phyloP scores from a whole-genome alignment of 2,888 invertebrate genomes.

The Micoletzkya japonica region DNA sequence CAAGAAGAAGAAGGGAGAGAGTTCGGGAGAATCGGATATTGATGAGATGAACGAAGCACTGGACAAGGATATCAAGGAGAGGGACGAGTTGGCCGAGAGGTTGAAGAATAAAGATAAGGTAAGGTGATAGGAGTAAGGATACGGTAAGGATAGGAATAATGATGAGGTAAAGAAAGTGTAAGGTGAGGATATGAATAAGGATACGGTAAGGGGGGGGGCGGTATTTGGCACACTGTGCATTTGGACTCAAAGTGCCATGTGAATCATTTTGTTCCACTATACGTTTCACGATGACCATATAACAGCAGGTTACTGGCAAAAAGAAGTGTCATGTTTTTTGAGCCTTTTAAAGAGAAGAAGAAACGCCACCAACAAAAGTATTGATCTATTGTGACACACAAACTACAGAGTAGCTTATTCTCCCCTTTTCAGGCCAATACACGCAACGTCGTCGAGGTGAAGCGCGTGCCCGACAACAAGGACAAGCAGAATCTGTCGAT shows the following conservation, averaged over 20 bases:
- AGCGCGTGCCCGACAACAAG: constrained; percentile 66
- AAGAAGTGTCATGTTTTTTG: too few relatives aligned
- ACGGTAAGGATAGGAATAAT: too few relatives aligned
- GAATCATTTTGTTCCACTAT: too few relatives aligned
- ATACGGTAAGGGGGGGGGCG: too few relatives aligned
- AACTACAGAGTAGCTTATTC: background rate
- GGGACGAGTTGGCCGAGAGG: constrained; percentile 89
- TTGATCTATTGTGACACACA: background rate
- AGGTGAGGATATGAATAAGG: too few relatives aligned
- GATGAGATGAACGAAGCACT: constrained; percentile 46
- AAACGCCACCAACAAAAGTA: too few relatives aligned
- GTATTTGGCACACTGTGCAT: too few relatives aligned
- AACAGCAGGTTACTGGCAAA: too few relatives aligned
- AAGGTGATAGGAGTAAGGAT: background rate
- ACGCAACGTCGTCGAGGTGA: constrained; percentile 73
- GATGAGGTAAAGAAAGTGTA: too few relatives aligned
- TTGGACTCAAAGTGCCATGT: too few relatives aligned
- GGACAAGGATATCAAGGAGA: constrained; percentile 69
- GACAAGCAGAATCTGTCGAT: constrained; percentile 36
- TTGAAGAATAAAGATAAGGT: constrained; percentile 85
- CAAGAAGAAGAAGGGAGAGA: constrained; percentile 30
- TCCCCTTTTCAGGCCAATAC: constrained; percentile 74
- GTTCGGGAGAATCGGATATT: constrained; percentile 46
- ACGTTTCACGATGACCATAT: too few relatives aligned
- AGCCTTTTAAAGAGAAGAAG: too few relatives aligned